Evolutionary conservation across 2,888 invertebrate genomes (phyloP), one percentile per base, ranked within the genome.

Genomic region (Drosophila atripex): DNA sequence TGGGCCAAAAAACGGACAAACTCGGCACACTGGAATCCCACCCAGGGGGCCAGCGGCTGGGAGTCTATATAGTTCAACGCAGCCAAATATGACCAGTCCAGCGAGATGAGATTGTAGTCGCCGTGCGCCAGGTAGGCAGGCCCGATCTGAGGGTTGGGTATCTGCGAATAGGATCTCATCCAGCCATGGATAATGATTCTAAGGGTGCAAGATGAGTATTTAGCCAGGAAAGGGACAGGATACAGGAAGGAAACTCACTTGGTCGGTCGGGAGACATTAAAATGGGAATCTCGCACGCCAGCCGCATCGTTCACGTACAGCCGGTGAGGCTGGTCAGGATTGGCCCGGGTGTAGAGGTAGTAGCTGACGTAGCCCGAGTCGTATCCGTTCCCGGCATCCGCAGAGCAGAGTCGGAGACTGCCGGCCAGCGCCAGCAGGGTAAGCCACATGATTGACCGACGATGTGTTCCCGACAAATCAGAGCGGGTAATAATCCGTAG

Each of bases 31-130:
- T 59, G 54, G 39, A 49, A 56, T 3, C 88, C 89, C 9, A 82
- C 85, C 21, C 43, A 41, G 0, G 76, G 71, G 0, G 75, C 80
- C 28, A 74, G 61, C 5, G 92, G 92, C 61, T 93, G 92, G 1
- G 93, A 92, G 3, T 92, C 80, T 39, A 93, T 83, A 72, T 93
- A 93, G 77, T 93, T 93, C 1, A 93, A 91, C 69, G 53, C 45
- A 0, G 93, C 93, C 2, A 93, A 93, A 1, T 89, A 90, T 6
- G 92, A 91, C 93, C 93, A 94, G 80, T 94, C 94, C 3, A 94
- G 92, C 0, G 93, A 93, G 45, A 94, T 92, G 30, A 94, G 92
- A 74, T 94, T 94, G 56, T 93, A 89, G 63, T 93, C 92, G 35
- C 92, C 93, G 6, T 92, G 91, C 55, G 92, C 92, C 11, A 93